Evolutionary conservation across 2,113 vertebrate species (phyloP).

Genomic region (Chionodraco myersi): DNA sequence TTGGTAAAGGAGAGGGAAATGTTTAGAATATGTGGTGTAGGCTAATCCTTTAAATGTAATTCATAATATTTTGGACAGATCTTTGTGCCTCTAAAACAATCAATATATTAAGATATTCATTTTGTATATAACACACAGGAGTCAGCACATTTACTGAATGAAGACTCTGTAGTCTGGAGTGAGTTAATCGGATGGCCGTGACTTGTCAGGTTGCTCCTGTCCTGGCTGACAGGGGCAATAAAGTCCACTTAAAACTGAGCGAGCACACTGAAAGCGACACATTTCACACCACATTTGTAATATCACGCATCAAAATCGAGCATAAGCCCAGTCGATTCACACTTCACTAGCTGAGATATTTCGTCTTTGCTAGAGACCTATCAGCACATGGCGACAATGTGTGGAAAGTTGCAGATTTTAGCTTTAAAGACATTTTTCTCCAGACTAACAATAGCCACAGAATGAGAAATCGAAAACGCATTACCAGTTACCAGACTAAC

Average conservation of each 20-base stretch:
- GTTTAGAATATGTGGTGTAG: no score
- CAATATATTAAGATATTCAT: not conserved
- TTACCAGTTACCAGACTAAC: not conserved
- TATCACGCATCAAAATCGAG: constrained; percentile 59
- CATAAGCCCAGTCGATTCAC: constrained; percentile 54
- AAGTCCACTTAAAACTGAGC: constrained; percentile 39
- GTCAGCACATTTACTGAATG: not conserved
- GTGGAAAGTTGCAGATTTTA: constrained; percentile 32
- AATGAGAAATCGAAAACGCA: constrained; percentile 6
- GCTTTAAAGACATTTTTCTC: constrained; percentile 8
- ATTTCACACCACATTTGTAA: constrained; percentile 60
- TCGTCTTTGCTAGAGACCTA: constrained; percentile 19
- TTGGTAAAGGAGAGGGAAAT: no score
- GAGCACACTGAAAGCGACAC: constrained; percentile 39
- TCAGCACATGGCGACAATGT: constrained; percentile 22
- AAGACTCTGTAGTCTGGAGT: not conserved
- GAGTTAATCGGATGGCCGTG: constrained; percentile 35
- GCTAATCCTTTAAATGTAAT: no score
- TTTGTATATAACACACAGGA: not conserved
- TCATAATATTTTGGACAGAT: not conserved
- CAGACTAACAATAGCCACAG: not conserved
- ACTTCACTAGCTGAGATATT: constrained; percentile 56
- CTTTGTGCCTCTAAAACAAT: not conserved
- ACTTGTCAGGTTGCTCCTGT: constrained; percentile 39
- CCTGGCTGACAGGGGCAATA: constrained; percentile 27